These are phyloP conservation scores for Vicugna pacos DNA, from an alignment of 2,113 vertebrate genomes.

Conservation along the genomic window DNA sequence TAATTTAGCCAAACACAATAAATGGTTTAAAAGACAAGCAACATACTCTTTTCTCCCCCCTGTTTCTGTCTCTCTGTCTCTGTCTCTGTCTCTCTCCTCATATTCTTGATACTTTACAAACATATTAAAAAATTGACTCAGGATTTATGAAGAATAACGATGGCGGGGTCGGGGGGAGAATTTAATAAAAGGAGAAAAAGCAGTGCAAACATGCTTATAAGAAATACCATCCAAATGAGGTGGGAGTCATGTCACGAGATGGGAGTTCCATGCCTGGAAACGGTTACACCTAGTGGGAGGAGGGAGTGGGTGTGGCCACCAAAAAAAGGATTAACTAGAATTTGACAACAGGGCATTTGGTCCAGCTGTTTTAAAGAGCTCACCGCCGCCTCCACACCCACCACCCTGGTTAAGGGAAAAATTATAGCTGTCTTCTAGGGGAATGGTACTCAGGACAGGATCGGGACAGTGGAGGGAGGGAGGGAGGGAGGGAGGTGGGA, in stretches of 20 bases:
- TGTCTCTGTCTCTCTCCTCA: neutral
- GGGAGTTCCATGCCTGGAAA: neutral
- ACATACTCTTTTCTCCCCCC: too few relatives aligned
- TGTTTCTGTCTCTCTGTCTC: neutral
- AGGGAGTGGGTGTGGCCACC: neutral
- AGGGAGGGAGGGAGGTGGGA: neutral
- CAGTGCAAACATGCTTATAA: too few relatives aligned
- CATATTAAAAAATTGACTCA: neutral
- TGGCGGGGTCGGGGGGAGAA: accelerated
- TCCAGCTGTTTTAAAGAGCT: neutral
- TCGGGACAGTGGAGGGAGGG: neutral
- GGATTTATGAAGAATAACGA: neutral
- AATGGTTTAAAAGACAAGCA: neutral
- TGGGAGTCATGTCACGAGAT: too few relatives aligned
- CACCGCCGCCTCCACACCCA: neutral
- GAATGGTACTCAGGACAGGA: neutral
- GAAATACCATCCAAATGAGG: neutral
- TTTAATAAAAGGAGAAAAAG: neutral
- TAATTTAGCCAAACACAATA: neutral
- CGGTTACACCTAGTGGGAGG: neutral
- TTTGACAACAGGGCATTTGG: neutral
- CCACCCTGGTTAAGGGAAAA: too few relatives aligned
- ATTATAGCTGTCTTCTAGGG: neutral
- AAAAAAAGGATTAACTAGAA: neutral
- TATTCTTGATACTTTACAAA: neutral